Conservation (phyloP, 1,140 invertebrate genomes). For the Doryteuthis pealeii region DNA sequence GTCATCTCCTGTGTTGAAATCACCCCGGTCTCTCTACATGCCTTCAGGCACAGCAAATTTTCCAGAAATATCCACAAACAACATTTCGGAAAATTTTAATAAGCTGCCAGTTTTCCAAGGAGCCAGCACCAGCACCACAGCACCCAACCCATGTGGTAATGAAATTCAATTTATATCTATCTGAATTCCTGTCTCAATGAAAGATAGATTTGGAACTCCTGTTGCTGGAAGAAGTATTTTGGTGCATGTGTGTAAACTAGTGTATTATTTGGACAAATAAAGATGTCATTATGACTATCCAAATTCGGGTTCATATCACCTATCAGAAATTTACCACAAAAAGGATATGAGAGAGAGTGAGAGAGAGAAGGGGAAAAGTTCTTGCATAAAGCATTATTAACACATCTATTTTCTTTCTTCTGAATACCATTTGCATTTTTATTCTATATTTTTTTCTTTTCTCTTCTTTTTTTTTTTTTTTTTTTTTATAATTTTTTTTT, state of each 20-base stretch:
- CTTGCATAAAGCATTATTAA: neutral
- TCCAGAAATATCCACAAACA: neutral
- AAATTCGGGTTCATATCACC: neutral
- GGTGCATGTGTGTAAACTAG: slow-evolving; percentile 1
- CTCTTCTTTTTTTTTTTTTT: neutral
- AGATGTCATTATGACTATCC: neutral
- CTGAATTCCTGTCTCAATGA: slow-evolving; percentile 6
- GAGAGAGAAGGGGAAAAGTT: too few relatives aligned
- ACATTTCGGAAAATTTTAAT: slow-evolving; percentile 1
- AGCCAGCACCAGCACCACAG: neutral
- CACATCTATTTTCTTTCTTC: neutral
- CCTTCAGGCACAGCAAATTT: neutral
- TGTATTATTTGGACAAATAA: slow-evolving; percentile 9
- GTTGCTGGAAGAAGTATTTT: neutral
- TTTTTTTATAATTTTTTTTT: slow-evolving; percentile 13
- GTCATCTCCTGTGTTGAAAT: slow-evolving; percentile 9
- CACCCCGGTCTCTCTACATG: neutral
- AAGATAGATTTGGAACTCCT: neutral
- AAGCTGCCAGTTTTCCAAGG: neutral
- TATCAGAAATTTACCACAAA: neutral
- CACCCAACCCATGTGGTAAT: slow-evolving; percentile 4
- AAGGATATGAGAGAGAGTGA: too few relatives aligned
- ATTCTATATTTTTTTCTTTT: neutral
- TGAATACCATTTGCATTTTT: slow-evolving; percentile 1
- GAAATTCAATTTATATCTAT: slow-evolving; percentile 7